Conservation (phyloP, 1,140 invertebrate species). For the Drosophila insularis region DNA sequence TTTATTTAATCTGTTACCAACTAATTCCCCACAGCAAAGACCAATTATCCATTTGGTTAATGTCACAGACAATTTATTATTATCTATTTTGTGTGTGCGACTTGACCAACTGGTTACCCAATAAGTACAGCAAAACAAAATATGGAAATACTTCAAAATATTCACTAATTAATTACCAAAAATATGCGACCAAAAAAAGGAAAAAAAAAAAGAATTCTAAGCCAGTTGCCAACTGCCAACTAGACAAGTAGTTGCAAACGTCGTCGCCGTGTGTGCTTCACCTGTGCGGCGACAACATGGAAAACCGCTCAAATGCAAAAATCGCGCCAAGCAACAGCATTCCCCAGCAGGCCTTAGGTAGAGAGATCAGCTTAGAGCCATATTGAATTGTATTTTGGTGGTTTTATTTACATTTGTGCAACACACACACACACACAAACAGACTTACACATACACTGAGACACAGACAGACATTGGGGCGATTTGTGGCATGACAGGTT, state of each 20-base stretch:
- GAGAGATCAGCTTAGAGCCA: conserved; percentile 7
- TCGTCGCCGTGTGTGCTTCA: conserved; percentile 48
- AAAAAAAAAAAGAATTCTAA: conserved; percentile 58
- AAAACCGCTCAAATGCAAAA: conserved; percentile 73
- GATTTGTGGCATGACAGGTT: conserved; percentile 80
- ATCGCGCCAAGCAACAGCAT: conserved; percentile 68
- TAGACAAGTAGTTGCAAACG: conserved; percentile 12
- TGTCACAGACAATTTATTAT: conserved; percentile 29
- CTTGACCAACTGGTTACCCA: conserved; percentile 60
- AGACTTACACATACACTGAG: not conserved
- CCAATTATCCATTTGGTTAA: conserved; percentile 22
- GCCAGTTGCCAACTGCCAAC: conserved; percentile 48
- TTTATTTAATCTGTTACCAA: not conserved
- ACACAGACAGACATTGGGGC: not conserved
- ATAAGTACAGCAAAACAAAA: conserved; percentile 60
- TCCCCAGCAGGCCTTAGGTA: conserved; percentile 34
- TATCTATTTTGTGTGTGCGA: conserved; percentile 12
- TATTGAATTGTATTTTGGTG: conserved; percentile 63
- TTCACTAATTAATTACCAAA: conserved; percentile 75
- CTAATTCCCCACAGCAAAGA: too few species aligned
- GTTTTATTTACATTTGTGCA: conserved; percentile 76
- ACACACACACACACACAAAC: not conserved
- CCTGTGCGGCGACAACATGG: conserved; percentile 66
- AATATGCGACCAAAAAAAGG: conserved; percentile 50
- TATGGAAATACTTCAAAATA: conserved; percentile 50